A percentile compares a stretch with the other conserved stretches of the same genome.
These are phyloP conservation scores for Monodelphis domestica DNA, from an alignment of 2,797 vertebrate genomes.

Conservation along the genomic window DNA sequence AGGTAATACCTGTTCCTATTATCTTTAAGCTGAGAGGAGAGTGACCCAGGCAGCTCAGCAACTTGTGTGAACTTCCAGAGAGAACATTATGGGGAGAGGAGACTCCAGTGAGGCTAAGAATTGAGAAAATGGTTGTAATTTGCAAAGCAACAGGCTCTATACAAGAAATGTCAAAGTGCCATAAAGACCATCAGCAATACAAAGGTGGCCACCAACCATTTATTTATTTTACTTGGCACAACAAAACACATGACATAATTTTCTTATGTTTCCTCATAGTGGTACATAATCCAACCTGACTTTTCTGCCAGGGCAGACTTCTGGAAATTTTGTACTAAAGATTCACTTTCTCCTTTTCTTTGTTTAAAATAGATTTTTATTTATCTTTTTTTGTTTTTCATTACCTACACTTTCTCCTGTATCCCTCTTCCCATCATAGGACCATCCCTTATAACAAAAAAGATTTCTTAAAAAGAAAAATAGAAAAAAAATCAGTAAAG, in stretches of 20 bases:
- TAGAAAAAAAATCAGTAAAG: neutral
- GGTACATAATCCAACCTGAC: neutral
- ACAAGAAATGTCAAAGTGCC: neutral
- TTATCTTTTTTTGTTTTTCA: neutral
- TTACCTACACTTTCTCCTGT: neutral
- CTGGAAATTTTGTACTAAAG: neutral
- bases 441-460: neutral
- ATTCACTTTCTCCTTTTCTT: neutral
- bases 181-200: neutral
- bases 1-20: neutral
- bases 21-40: neutral
- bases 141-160: neutral
- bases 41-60: neutral
- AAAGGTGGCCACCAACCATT: neutral
- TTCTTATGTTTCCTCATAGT: neutral
- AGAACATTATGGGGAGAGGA: too few species aligned
- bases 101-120: neutral
- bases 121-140: neutral
- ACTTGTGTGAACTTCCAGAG: neutral
- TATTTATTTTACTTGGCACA: neutral
- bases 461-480: neutral
- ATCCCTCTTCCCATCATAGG: neutral
- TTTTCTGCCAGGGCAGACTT: neutral
- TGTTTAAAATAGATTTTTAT: neutral
- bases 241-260: neutral